Percentiles rank a stretch among this genome's conserved stretches.
These are phyloP conservation scores for Clarias laeviceps DNA, from an alignment of 2,797 vertebrate genomes.

Conservation along the genomic window DNA sequence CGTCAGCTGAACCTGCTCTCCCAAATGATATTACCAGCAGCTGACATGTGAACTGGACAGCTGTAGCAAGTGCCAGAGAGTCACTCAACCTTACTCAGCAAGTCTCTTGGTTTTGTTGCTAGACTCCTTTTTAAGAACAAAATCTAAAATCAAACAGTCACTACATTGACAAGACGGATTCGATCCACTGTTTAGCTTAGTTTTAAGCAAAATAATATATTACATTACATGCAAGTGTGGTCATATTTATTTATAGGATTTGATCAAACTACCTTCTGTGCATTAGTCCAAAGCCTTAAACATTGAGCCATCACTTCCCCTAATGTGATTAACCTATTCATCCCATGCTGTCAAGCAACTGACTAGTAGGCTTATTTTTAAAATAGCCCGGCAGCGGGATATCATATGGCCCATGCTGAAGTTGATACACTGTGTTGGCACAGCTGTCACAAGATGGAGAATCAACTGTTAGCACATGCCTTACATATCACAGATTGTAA, in stretches of 20 bases:
- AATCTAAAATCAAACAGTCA: neutral
- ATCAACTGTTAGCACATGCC: conserved; percentile 10
- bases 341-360: neutral
- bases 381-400: neutral
- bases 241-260: neutral
- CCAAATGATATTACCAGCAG: neutral
- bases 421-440: conserved; percentile 1
- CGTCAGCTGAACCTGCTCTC: neutral
- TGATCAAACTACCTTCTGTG: neutral
- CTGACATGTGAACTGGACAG: neutral
- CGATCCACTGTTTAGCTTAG: neutral
- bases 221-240: neutral
- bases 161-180: neutral
- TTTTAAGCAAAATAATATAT: neutral
- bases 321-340: neutral
- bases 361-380: neutral
- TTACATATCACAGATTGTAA: conserved; percentile 23
- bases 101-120: neutral
- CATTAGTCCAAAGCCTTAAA: neutral
- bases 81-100: neutral
- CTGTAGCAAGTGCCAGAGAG: neutral
- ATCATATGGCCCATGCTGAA: neutral
- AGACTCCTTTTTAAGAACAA: neutral
- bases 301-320: neutral
- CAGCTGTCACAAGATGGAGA: conserved; percentile 21